Evolutionary conservation across 2,888 invertebrate species (phyloP).

Genomic region (Dryocosmus kuriphilus): DNA sequence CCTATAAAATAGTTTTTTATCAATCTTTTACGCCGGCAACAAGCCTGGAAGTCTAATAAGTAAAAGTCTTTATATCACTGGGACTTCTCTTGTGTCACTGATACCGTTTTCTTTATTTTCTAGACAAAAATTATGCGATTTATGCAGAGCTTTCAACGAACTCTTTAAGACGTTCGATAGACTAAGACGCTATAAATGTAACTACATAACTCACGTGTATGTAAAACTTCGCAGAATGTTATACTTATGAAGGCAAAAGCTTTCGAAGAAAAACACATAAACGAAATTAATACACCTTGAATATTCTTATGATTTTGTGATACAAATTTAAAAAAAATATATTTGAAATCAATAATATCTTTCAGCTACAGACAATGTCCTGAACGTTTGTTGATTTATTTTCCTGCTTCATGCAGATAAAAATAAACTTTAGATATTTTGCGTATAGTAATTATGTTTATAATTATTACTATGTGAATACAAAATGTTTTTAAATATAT

Average conservation of each 20-base stretch:
- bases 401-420: no score
- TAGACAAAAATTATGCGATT: not conserved
- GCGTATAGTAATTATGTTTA: no score
- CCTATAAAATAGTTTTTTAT: not conserved
- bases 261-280: not conserved
- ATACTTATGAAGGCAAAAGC: not conserved
- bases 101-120: not conserved
- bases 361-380: no score
- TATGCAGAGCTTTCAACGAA: not conserved
- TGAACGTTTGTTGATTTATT: no score
- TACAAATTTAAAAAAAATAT: no score
- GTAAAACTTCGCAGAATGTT: not conserved
- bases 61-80: not conserved
- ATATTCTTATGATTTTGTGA: not conserved
- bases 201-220: not conserved
- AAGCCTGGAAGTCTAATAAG: not conserved
- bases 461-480: no score
- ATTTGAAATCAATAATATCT: no score
- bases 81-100: not conserved
- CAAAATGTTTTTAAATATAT: no score
- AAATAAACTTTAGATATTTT: no score
- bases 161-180: slow-evolving; percentile 9
- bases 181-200: not conserved
- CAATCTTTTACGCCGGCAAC: not conserved
- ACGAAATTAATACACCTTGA: not conserved